Conservation (phyloP, 1,140 invertebrate species). For the Semibalanus balanoides region DNA sequence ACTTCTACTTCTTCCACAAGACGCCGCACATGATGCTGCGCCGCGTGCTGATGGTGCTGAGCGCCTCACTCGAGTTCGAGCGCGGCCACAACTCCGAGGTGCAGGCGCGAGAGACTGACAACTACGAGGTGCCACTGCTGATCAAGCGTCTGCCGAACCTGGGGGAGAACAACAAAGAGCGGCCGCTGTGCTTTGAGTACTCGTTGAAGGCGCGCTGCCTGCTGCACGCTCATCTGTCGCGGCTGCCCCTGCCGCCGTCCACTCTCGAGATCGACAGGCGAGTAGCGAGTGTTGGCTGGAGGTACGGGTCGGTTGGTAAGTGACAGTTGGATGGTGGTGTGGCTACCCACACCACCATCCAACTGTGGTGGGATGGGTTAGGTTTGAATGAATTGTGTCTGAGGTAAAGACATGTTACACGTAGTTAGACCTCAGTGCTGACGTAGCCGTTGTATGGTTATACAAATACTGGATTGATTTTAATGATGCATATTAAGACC, state of each 20-base stretch:
- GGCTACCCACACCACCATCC: no score
- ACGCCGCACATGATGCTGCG: constrained; percentile 89
- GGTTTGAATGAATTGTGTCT: no score
- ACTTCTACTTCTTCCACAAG: constrained; percentile 90
- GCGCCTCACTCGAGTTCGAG: constrained; percentile 91
- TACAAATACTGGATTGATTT: no score
- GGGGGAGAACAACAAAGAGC: constrained; percentile 88
- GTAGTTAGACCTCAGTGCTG: no score
- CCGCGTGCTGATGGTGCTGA: constrained; percentile 88
- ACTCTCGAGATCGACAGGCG: constrained; percentile 67
- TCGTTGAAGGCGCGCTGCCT: constrained; percentile 91
- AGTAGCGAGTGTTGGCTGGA: constrained; percentile 22
- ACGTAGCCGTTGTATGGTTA: no score
- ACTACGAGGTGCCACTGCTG: constrained; percentile 85
- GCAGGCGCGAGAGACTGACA: constrained; percentile 81
- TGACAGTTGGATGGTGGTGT: no score
- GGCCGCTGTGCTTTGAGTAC: constrained; percentile 83
- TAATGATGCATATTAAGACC: no score
- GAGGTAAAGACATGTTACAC: no score
- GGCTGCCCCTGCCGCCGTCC: constrained; percentile 60
- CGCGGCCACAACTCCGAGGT: constrained; percentile 81
- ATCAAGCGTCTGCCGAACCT: constrained; percentile 80
- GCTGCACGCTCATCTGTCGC: constrained; percentile 80
- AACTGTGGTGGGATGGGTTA: no score
- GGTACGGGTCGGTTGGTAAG: no score